phyloP scores from a whole-genome alignment of 2,888 invertebrate genomes.

The Tachystola acroxantha region DNA sequence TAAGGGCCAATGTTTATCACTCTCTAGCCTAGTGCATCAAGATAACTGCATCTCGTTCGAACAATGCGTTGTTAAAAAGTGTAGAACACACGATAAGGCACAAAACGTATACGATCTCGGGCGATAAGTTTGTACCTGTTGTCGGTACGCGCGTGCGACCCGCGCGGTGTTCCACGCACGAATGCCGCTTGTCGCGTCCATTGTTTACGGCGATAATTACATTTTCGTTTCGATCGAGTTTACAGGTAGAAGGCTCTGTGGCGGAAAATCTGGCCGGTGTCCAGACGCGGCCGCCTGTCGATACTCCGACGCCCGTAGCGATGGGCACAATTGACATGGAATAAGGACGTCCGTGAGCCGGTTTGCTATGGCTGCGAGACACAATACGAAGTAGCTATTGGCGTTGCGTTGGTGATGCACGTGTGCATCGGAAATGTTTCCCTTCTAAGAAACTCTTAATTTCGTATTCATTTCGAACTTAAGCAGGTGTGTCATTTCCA shows the following conservation, averaged over 20 bases:
- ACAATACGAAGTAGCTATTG: background rate
- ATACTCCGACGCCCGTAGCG: background rate
- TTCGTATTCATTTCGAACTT: too few relatives aligned
- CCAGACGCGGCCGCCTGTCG: conserved; percentile 13
- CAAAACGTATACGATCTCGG: conserved; percentile 41
- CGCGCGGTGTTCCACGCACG: conserved; percentile 62
- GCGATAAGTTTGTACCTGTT: conserved; percentile 43
- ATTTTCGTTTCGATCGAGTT: conserved; percentile 70
- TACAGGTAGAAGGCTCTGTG: conserved; percentile 58
- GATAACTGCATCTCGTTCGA: conserved; percentile 48
- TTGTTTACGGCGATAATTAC: conserved; percentile 74
- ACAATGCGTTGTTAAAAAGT: conserved; percentile 31
- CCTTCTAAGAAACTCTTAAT: too few relatives aligned
- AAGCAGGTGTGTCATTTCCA: too few relatives aligned
- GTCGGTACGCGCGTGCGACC: conserved; percentile 51
- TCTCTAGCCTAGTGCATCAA: conserved; percentile 32
- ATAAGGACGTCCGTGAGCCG: background rate
- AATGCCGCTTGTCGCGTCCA: conserved; percentile 55
- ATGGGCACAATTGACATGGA: background rate
- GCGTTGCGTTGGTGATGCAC: conserved; percentile 1
- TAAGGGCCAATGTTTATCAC: conserved; percentile 29
- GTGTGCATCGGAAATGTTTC: background rate
- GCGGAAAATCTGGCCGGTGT: conserved; percentile 60
- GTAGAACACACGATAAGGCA: conserved; percentile 54
- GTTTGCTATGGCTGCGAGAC: conserved; percentile 1